Evolutionary conservation across 2,797 vertebrate genomes (phyloP), one percentile per base, ranked within the genome.

Genomic region (Aythya fuligula): DNA sequence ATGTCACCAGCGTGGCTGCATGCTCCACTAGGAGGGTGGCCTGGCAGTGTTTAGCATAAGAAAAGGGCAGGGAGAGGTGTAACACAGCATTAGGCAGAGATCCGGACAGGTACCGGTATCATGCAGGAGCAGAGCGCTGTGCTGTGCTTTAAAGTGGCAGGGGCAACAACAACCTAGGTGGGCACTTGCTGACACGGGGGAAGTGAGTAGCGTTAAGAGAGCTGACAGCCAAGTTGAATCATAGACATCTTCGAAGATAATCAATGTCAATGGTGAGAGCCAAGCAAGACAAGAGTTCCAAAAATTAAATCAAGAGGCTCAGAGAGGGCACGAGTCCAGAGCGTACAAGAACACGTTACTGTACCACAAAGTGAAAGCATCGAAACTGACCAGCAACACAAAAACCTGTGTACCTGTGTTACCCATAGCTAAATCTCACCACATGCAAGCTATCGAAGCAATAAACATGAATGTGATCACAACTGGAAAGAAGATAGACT

Each of bases 271-370:
- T 0, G 75, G 43, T 9, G 21, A 90, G 24, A 95, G 60, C 25
- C 64, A 95, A 93, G 58, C 24, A 83, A 94, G 80, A 95, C 0
- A 53, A 53, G 41, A 1, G 4, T 28, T 70, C 30, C 60, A 79
- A 95, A 90, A 94, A 85, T 73, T 76, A 89, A 69, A 70, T 49
- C 16, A 80, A 88, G 71, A 89, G 71, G 24, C n/a, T 96, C n/a
- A 36, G 1, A 53, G 17, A 78, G 30, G 66, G 27, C 41, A 79
- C 36, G 49, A 34, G 58, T 56, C 41, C 58, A 78, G 71, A 73
- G 27, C 72, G 18, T 28, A 74, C 12, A 39, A 86, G 43, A 38
- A 85, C 75, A 93, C 5, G 34, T 94, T 95, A 71, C 45, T 84
- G 58, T 9, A 75, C n/a, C 54, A 81, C 54, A 84, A 34, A 87